Evolutionary conservation across 2,888 invertebrate genomes (phyloP).

Genomic region (Lamellibrachia satsuma): DNA sequence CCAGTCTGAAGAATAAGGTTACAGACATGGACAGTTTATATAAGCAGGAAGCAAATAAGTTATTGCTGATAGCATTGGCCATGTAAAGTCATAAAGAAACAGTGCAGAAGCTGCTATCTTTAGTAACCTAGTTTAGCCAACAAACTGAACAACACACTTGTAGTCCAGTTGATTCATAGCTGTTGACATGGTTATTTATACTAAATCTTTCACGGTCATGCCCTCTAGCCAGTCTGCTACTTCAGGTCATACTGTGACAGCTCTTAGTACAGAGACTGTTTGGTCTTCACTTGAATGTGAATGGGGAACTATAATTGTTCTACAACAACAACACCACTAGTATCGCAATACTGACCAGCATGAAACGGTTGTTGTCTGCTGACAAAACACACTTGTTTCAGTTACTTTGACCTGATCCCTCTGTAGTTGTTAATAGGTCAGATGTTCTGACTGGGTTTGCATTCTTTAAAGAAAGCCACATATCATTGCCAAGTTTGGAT

Average conservation of each 20-base stretch:
- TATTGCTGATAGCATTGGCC: neutral
- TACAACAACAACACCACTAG: neutral
- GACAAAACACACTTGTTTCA: neutral
- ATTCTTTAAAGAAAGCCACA: neutral
- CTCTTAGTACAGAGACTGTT: neutral
- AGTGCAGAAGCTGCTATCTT: neutral
- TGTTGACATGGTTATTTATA: constrained; percentile 17
- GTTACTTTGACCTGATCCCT: neutral
- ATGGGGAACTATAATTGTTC: neutral
- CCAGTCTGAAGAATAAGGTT: neutral
- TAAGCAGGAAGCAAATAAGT: neutral
- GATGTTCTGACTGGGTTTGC: neutral
- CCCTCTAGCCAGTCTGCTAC: neutral
- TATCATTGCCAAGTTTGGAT: neutral
- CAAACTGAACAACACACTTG: neutral
- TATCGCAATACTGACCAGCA: neutral
- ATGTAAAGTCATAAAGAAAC: neutral
- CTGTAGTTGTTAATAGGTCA: neutral
- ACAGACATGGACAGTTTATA: neutral
- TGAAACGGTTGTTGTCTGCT: neutral
- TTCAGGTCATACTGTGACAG: constrained; percentile 4
- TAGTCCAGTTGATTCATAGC: neutral
- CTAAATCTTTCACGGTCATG: neutral
- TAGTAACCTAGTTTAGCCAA: neutral
- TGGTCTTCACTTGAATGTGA: neutral